Evolutionary conservation across 92 coral and sea anemone species (phyloP), one percentile per base, ranked within the genome.

Genomic region (Paragorgia papillata): DNA sequence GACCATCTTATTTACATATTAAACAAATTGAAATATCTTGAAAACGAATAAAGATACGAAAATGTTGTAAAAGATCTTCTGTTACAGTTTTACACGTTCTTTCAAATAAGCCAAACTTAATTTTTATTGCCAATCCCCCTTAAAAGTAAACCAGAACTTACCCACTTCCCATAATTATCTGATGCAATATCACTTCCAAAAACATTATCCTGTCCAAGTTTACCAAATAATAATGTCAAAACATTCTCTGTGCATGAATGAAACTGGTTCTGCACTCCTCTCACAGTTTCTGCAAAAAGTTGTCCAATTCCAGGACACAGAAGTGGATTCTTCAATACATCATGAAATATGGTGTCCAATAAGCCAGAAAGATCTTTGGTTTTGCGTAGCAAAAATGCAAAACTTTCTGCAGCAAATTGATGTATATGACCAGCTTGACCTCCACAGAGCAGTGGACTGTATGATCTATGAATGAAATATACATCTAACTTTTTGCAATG

Each of bases 391-490:
- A 94, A 82, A 55, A 94, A 94, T 18, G 98, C 92, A 85, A 91
- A 94, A 75, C 98, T 94, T 73, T 94, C 98, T 8, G 98, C 97
- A 17, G 98, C 98, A 85, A 94, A 94, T 66, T 82, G 91, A 25
- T 82, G 90, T 30, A 94, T 90, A 80, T 90, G 85, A n/a, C 77
- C 65, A 63, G 80, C 92, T 74, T 90, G 97, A 17, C 85, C 82
- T 13, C 81, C 82, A 59, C 76, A 62, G 2, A 94, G 89, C 9
- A 94, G 80, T 10, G 97, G 97, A 32, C 92, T 86, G 85, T 90
- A 94, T 26, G 80, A 80, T 32, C 98, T 93, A 22, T 1, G 3
- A 46, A 15, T 7, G 53, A 46, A 46, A 15, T 46, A 15, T 6
- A 37, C 12, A 5, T 4, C 12, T 5, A 4, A 37, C 43, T 37